Percentiles rank a stretch among this genome's conserved stretches.
Evolutionary conservation across 2,797 vertebrate species (phyloP).

Genomic region (Anguilla obscura): DNA sequence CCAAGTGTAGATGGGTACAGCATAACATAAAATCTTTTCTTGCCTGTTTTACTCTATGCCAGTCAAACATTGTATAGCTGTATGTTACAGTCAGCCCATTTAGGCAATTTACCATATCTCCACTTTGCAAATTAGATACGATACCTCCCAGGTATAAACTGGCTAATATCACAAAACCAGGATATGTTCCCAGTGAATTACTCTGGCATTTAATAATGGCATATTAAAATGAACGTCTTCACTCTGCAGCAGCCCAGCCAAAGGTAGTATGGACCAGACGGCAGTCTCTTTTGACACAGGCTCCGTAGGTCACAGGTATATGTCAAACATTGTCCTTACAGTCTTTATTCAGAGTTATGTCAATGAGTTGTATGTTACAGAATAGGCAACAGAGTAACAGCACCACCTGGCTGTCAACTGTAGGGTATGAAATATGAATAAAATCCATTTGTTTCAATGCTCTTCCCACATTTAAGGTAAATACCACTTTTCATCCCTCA

Average conservation of each 20-base stretch:
- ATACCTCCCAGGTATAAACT: neutral
- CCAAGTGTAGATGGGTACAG: neutral
- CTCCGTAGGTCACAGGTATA: neutral
- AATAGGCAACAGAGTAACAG: too few species aligned
- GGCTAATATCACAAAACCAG: neutral
- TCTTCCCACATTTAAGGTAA: too few species aligned
- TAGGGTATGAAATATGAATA: too few species aligned
- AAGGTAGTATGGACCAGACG: neutral
- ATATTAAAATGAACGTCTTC: neutral
- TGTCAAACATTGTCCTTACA: too few species aligned
- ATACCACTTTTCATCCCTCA: too few species aligned
- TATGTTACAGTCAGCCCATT: neutral
- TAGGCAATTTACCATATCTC: neutral
- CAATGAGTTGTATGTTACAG: too few species aligned
- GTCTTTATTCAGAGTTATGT: too few species aligned
- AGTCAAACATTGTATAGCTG: neutral
- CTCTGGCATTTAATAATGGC: neutral
- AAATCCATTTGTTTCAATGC: too few species aligned
- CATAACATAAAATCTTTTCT: neutral
- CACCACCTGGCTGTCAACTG: too few species aligned
- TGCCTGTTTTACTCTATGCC: neutral
- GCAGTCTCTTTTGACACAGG: neutral
- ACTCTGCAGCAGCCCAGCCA: neutral
- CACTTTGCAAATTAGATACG: neutral
- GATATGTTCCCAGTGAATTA: neutral